Conservation (phyloP, 2,888 invertebrate species). For the Ischnus inquisitorius region DNA sequence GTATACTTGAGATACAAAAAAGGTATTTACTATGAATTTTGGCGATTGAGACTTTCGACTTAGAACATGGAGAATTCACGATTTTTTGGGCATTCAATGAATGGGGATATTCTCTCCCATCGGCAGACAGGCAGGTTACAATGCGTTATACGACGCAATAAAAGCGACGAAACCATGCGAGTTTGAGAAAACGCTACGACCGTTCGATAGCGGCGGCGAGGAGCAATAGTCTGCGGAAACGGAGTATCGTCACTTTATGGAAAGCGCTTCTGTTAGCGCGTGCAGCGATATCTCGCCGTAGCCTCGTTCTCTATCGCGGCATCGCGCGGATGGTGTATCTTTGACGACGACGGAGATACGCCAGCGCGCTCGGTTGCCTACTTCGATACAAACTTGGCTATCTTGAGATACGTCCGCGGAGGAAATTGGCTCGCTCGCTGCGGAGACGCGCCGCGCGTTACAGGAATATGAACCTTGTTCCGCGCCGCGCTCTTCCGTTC, state of each 20-base stretch:
- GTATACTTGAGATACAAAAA: too few species aligned
- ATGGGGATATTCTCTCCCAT: too few species aligned
- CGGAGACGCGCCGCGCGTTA: neutral
- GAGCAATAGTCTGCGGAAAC: constrained; percentile 10
- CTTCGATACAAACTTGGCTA: constrained; percentile 53
- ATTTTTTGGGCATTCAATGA: too few species aligned
- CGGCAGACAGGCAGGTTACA: neutral
- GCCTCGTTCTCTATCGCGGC: constrained; percentile 15
- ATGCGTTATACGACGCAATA: neutral
- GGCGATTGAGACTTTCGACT: too few species aligned
- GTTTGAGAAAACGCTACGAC: constrained; percentile 24
- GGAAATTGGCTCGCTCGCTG: constrained; percentile 54
- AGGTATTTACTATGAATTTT: too few species aligned
- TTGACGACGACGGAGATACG: constrained; percentile 38
- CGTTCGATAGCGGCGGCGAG: constrained; percentile 26
- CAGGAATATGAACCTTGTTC: constrained; percentile 26
- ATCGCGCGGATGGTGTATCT: constrained; percentile 7
- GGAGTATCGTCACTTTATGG: neutral
- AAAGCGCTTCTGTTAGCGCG: neutral
- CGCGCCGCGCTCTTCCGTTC: neutral
- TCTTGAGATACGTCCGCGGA: constrained; percentile 41
- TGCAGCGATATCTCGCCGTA: constrained; percentile 32
- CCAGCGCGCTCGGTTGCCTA: constrained; percentile 12
- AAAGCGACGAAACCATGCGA: neutral
- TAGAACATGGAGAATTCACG: too few species aligned